Evolutionary conservation across 1,140 invertebrate species (phyloP).

Genomic region (Achroia grisella): DNA sequence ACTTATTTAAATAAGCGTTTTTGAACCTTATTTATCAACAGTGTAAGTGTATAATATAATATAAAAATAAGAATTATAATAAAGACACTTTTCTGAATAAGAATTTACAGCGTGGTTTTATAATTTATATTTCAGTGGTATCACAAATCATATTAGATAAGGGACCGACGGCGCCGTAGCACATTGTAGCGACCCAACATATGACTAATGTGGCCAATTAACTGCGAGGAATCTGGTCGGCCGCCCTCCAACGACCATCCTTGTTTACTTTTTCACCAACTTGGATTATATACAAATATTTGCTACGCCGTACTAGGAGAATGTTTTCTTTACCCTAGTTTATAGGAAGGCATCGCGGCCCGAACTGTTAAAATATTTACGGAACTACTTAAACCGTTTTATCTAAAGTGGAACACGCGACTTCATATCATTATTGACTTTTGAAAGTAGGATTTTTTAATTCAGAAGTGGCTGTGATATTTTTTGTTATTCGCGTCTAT

Average conservation of each 20-base stretch:
- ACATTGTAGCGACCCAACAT: background rate
- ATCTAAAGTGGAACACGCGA: constrained; percentile 4
- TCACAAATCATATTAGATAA: constrained; percentile 42
- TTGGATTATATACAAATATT: constrained; percentile 3
- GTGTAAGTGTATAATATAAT: too few species aligned
- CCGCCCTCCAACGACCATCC: background rate
- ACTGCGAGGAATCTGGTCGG: background rate
- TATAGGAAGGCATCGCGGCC: background rate
- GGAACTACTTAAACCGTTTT: constrained; percentile 5
- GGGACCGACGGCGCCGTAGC: constrained; percentile 10
- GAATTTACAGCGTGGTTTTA: constrained; percentile 15
- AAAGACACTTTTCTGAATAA: constrained; percentile 6
- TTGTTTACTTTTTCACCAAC: constrained; percentile 4
- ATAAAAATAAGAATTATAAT: too few species aligned
- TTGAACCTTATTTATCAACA: too few species aligned
- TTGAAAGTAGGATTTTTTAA: too few species aligned
- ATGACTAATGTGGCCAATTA: constrained; percentile 2
- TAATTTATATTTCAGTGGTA: constrained; percentile 28
- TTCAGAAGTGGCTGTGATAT: too few species aligned
- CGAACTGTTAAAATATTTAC: constrained; percentile 1
- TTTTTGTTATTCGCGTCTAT: too few species aligned
- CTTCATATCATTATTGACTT: background rate
- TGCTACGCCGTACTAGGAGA: background rate
- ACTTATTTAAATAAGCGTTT: too few species aligned
- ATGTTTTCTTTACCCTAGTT: constrained; percentile 4